A percentile compares a stretch with the other conserved stretches of the same genome.
Evolutionary conservation across 2,888 invertebrate species (phyloP).

Genomic region (Nudaria mundana): DNA sequence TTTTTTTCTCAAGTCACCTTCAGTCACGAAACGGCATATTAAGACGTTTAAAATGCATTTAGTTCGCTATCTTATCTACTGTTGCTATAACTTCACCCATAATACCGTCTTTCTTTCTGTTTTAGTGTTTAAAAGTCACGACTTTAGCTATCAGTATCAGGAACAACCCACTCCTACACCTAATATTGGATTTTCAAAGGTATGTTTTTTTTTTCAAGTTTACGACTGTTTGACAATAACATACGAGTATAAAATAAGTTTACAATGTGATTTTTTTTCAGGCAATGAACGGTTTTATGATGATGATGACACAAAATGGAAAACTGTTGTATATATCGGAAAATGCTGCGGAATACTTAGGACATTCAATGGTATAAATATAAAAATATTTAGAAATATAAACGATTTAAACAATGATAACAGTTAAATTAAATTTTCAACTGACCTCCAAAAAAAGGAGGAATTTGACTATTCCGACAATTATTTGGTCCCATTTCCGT

Average conservation of each 20-base stretch:
- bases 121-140: constrained; percentile 93
- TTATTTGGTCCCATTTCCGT: neutral
- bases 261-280: constrained; percentile 78
- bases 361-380: constrained; percentile 98
- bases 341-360: constrained; percentile 98
- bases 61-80: constrained; percentile 75
- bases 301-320: constrained; percentile 99
- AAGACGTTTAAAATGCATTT: constrained; percentile 80
- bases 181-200: constrained; percentile 96
- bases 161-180: constrained; percentile 88
- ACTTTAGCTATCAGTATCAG: constrained; percentile 84
- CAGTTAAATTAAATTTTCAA: too few relatives aligned
- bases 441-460: too few relatives aligned
- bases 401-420: too few relatives aligned
- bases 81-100: constrained; percentile 75
- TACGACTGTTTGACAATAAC: constrained; percentile 47
- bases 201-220: constrained; percentile 67
- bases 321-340: constrained; percentile 99
- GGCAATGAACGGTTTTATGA: constrained; percentile 98
- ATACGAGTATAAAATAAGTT: constrained; percentile 48
- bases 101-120: constrained; percentile 82
- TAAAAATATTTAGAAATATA: too few relatives aligned
- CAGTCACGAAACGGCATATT: constrained; percentile 76
- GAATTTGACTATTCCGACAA: neutral
- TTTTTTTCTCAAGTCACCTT: constrained; percentile 73